Base-by-base conservation (phyloP, 2,888 invertebrate species). In the Desoria tigrina region DNA sequence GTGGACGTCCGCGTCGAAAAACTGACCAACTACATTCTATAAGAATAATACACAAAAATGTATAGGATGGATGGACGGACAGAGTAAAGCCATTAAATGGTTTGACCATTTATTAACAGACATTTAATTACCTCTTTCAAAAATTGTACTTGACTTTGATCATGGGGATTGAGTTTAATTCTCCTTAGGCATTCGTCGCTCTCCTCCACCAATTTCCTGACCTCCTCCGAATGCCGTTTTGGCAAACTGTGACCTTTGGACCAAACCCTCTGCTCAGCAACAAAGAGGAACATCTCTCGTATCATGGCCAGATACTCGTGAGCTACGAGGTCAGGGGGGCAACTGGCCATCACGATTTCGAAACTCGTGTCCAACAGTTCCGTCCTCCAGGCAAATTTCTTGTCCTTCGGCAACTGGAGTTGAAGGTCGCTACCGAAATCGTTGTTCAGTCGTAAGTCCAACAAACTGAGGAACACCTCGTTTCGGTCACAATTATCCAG, bases 181-280 rank as follows among this genome's bases (percentile, higher is more conserved):
- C 4, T 32, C 32, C 4, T 32, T 7, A 32, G 32, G 11, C 32
- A 32, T 32, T 32, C 32, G 32, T 32, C 32, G 11, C 6, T 32
- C 32, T 32, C 32, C 32, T 32, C 32, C 32, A 32, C 32, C 32
- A 32, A 7, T 32, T 4, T 7, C 32, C 11, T 32, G 32, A 32
- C 32, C 32, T 32, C 32, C 32, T n/a, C n/a, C n/a, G n/a, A n/a
- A 32, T 32, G 32, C 32, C 11, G 32, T 4, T 4, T 11, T 32
- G 32, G 32, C 32, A 4, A 32, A 32, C 32, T 11, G 4, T 32
- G 4, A 4, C 45, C 45, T 23, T 4, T 45, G 18, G 45, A 4
- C 45, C 45, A 45, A 6, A 45, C 45, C 7, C 7, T 45, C 45
- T 45, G 4, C 23, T 45, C 45, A n/a, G 45, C 45, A n/a, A 45